Evolutionary conservation across 2,888 invertebrate species (phyloP).

Genomic region (Eupelmus urozonus): DNA sequence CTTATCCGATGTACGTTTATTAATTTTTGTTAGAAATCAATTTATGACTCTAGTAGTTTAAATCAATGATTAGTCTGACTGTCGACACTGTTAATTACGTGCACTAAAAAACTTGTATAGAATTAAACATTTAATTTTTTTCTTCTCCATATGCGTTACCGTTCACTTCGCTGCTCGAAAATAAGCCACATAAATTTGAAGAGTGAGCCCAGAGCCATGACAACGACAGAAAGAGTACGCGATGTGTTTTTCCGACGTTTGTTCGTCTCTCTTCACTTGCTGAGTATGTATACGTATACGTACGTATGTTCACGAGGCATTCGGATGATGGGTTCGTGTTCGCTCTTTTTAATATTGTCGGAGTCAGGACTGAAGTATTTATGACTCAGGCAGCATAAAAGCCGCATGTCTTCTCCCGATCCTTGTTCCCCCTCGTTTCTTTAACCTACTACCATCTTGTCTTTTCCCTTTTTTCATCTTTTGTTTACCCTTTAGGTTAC

Average conservation of each 20-base stretch:
- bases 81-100: too few relatives aligned
- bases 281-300: background rate
- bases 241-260: too few relatives aligned
- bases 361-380: slow-evolving; percentile 73
- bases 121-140: background rate
- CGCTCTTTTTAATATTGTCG: slow-evolving; percentile 73
- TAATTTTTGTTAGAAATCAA: too few relatives aligned
- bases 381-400: slow-evolving; percentile 67
- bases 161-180: slow-evolving; percentile 51
- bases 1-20: too few relatives aligned
- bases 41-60: too few relatives aligned
- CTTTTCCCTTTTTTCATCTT: slow-evolving; percentile 2
- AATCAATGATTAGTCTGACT: too few relatives aligned
- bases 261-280: slow-evolving; percentile 38
- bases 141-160: background rate
- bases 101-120: background rate
- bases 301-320: slow-evolving; percentile 62
- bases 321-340: slow-evolving; percentile 68
- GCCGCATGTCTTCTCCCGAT: slow-evolving; percentile 59
- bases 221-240: slow-evolving; percentile 4
- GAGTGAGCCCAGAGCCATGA: slow-evolving; percentile 42
- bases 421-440: slow-evolving; percentile 37
- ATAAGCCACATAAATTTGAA: slow-evolving; percentile 72
- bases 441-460: background rate
- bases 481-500: too few relatives aligned